Conservation (phyloP, 2,113 vertebrate genomes). For the Campylomormyrus tamandua region DNA sequence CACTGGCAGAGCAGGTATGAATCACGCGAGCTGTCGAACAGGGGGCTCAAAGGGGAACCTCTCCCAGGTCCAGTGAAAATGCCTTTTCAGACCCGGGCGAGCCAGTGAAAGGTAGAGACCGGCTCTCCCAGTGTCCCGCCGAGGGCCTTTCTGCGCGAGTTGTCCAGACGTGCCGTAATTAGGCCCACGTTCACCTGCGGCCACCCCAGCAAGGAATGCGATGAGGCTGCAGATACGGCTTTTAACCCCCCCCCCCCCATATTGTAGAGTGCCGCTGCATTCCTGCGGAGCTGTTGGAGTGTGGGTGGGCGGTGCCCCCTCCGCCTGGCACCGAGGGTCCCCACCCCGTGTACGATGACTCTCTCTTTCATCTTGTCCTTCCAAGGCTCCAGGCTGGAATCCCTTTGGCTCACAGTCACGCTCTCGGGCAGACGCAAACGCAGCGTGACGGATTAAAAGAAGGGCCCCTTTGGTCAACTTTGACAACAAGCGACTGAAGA, state of each 20-base stretch:
- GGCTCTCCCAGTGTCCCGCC: neutral
- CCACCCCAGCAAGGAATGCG: neutral
- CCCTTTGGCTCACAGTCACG: slow-evolving; percentile 38
- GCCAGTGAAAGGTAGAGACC: neutral
- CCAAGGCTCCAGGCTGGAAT: slow-evolving; percentile 44
- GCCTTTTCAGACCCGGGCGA: neutral
- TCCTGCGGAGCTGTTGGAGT: neutral
- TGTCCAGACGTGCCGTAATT: neutral
- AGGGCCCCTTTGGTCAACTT: slow-evolving; percentile 10
- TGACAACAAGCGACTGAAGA: slow-evolving; percentile 9
- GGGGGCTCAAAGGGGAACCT: neutral
- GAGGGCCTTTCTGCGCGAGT: neutral
- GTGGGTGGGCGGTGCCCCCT: neutral
- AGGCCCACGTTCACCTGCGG: neutral
- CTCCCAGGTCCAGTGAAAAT: neutral
- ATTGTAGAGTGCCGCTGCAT: neutral
- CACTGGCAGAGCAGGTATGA: neutral
- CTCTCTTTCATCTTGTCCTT: slow-evolving; percentile 21
- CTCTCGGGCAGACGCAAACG: slow-evolving; percentile 41
- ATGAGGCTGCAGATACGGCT: neutral
- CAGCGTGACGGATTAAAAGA: slow-evolving; percentile 39
- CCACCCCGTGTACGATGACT: neutral
- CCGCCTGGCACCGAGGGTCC: neutral
- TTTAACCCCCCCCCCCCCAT: neutral
- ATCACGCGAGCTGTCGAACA: neutral